Percentiles rank a stretch among this genome's conserved stretches.
Evolutionary conservation across 1,140 invertebrate species (phyloP).

Genomic region (Drosophila pandora): DNA sequence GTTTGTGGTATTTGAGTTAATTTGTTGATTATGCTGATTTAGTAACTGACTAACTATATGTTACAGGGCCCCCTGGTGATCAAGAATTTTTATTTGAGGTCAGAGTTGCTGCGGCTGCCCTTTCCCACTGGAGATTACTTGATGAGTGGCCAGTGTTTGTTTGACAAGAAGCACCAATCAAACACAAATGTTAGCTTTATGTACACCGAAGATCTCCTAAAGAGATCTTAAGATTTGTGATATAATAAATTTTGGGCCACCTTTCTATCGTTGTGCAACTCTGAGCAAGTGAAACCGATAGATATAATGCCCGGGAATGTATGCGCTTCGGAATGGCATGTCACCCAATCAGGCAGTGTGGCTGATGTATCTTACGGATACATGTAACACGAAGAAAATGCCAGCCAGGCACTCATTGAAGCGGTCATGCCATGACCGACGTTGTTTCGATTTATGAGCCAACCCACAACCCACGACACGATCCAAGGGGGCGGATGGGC

Average conservation of each 20-base stretch:
- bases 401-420: conserved; percentile 26
- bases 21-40: not conserved
- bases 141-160: not conserved
- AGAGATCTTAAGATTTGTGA: not conserved
- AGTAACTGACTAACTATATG: too few relatives aligned
- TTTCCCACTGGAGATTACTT: conserved; percentile 26
- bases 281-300: conserved; percentile 33
- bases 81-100: conserved; percentile 6
- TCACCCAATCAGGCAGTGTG: conserved; percentile 34
- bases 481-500: not conserved
- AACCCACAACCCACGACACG: conserved; percentile 15
- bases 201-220: not conserved
- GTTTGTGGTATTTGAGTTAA: conserved; percentile 19
- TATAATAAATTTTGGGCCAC: not conserved
- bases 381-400: conserved; percentile 38
- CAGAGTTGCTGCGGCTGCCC: not conserved
- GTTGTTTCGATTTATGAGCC: conserved; percentile 50
- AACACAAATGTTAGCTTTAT: not conserved
- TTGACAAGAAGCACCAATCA: not conserved
- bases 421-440: conserved; percentile 34
- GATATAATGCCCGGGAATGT: conserved; percentile 13
- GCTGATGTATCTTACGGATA: conserved; percentile 36
- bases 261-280: conserved; percentile 21
- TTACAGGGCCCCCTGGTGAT: conserved; percentile 5
- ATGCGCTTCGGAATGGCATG: conserved; percentile 17